Percentiles rank a stretch among this genome's conserved stretches.
Conservation (phyloP, 2,797 vertebrate genomes). For the Ctenopoma kingsleyae region DNA sequence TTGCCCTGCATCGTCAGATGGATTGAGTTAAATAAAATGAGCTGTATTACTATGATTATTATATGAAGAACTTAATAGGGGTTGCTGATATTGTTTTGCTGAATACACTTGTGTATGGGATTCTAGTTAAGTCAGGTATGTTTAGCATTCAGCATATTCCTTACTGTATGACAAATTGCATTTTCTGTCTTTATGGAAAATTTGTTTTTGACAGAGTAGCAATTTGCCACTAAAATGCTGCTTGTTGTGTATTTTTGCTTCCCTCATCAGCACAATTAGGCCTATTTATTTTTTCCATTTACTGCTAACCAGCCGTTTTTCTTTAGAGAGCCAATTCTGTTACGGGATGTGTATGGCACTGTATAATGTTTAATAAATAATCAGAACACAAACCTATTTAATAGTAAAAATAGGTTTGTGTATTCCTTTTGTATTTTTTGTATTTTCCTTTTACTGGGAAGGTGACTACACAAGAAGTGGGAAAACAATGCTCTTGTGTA, state of each 20-base stretch:
- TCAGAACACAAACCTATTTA: constrained; percentile 38
- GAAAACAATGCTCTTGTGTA: constrained; percentile 10
- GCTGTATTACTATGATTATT: constrained; percentile 68
- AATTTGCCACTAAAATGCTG: constrained; percentile 64
- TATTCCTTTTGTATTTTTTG: too few relatives aligned
- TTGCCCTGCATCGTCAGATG: constrained; percentile 63
- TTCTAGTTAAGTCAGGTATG: constrained; percentile 46
- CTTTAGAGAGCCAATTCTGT: constrained; percentile 50
- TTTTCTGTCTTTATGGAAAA: constrained; percentile 61
- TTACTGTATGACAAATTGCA: constrained; percentile 52
- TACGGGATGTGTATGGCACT: constrained; percentile 37
- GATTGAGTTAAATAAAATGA: constrained; percentile 72
- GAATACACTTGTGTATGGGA: constrained; percentile 41
- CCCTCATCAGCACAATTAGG: constrained; percentile 72
- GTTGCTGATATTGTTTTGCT: constrained; percentile 64
- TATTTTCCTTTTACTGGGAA: constrained; percentile 37
- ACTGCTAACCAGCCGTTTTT: constrained; percentile 56
- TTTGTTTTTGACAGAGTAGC: constrained; percentile 57
- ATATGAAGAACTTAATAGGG: constrained; percentile 63
- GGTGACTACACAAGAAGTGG: constrained; percentile 30
- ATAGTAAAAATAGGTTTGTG: too few relatives aligned
- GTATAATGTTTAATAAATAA: constrained; percentile 55
- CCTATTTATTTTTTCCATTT: constrained; percentile 67
- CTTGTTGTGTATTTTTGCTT: constrained; percentile 62
- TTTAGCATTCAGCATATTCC: constrained; percentile 57